Evolutionary conservation across 2,888 invertebrate genomes (phyloP).

Genomic region (Ganaspis brasiliensis): DNA sequence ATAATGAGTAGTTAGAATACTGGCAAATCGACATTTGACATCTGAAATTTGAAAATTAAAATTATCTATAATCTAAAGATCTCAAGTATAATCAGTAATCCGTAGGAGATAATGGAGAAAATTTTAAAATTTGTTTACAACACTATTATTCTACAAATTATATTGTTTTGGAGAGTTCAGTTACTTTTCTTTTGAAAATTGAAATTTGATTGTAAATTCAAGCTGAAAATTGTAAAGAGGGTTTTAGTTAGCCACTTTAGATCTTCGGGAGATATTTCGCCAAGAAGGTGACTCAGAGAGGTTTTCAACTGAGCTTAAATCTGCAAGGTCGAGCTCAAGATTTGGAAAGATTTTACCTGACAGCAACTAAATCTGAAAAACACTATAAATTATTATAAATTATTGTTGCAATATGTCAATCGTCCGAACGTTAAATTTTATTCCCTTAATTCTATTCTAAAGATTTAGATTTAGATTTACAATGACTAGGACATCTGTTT

Average conservation of each 20-base stretch:
- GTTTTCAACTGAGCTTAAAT: neutral
- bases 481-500: neutral
- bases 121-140: slow-evolving; percentile 14
- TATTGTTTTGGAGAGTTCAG: neutral
- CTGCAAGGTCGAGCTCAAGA: neutral
- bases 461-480: neutral
- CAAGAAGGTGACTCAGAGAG: neutral
- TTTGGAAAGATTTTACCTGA: neutral
- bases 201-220: neutral
- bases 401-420: slow-evolving; percentile 1
- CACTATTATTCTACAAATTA: neutral
- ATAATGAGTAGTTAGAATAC: too few species aligned
- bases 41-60: neutral
- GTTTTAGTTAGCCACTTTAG: neutral
- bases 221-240: neutral
- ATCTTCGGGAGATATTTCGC: neutral
- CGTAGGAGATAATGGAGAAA: neutral
- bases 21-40: too few species aligned
- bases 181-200: neutral
- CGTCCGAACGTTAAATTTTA: neutral
- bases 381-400: neutral
- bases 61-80: too few species aligned
- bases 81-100: neutral
- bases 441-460: neutral
- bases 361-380: neutral